Evolutionary conservation across 1,140 invertebrate species (phyloP).

Genomic region (Pentalonia nigronervosa): DNA sequence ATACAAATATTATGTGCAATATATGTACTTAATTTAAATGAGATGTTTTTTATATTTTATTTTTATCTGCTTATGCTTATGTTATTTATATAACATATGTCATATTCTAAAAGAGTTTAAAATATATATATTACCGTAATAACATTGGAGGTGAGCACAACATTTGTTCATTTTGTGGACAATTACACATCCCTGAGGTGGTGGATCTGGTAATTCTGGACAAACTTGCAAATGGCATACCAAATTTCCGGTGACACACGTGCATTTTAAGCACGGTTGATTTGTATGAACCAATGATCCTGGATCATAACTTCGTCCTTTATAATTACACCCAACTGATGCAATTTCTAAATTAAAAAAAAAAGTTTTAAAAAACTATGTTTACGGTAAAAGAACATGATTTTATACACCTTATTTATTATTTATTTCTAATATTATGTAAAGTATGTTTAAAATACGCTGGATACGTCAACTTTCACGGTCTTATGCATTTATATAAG

Average conservation of each 20-base stretch:
- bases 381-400: not conserved
- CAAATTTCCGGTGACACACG: conserved; percentile 74
- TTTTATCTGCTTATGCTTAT: not conserved
- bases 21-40: not conserved
- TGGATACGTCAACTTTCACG: not conserved
- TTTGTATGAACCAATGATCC: conserved; percentile 65
- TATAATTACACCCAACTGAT: conserved; percentile 54
- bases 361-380: not conserved
- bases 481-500: not conserved
- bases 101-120: not conserved
- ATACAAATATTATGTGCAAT: not conserved
- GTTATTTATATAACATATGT: too few relatives aligned
- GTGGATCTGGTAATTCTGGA: conserved; percentile 75
- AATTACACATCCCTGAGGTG: conserved; percentile 75
- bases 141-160: conserved; percentile 78
- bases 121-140: conserved; percentile 45
- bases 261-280: conserved; percentile 80
- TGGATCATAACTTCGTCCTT: conserved; percentile 56
- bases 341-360: conserved; percentile 26
- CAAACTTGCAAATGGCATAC: conserved; percentile 80
- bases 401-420: not conserved
- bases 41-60: not conserved
- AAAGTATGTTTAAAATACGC: not conserved
- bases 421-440: not conserved
- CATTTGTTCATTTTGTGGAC: conserved; percentile 74